Evolutionary conservation across 2,888 invertebrate genomes (phyloP), one percentile per base, ranked within the genome.

Genomic region (Conops quadrifasciatus): DNA sequence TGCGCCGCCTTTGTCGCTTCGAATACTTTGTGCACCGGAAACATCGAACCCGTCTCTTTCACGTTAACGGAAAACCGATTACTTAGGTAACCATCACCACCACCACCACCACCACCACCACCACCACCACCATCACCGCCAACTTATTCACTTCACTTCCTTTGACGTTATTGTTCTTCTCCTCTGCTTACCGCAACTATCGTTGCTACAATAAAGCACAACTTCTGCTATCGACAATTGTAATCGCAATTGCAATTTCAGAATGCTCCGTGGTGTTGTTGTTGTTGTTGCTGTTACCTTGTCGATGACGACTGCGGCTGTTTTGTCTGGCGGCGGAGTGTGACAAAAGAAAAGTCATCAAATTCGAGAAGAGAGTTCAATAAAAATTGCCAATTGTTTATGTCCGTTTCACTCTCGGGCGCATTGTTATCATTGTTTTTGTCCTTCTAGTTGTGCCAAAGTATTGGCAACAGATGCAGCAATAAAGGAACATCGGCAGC

Each of bases 301-400:
- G 24, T 67, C 28, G 63, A 11, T 53, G 15, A 5, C 21, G n/a
- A 21, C 21, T 53, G 7, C 7, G 1, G 7, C 3, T 21, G 53
- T 53, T 21, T 5, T n/a, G 7, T 7, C 49, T 58, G 9, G 30
- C 1, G 36, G 62, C 45, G 36, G 43, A 21, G n/a, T 9, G n/a
- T 53, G n/a, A 21, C 19, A n/a, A 19, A 62, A 62, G 45, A 62
- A 62, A n/a, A n/a, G 36, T 62, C 45, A 62, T 62, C 45, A 36
- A 62, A 36, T 62, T 16, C 36, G 9, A 45, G 36, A 36, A 15
- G 26, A 51, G 30, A 72, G 75, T 77, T 77, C 79, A 79, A 78
- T 79, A 70, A 60, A 78, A 80, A 78, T 77, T 79, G 79, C 53
- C 66, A 70, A 72, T 69, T 72, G 69, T 72, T 70, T 65, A 60